Evolutionary conservation across 1,140 invertebrate species (phyloP).

Genomic region (Lordiphosa mommai): DNA sequence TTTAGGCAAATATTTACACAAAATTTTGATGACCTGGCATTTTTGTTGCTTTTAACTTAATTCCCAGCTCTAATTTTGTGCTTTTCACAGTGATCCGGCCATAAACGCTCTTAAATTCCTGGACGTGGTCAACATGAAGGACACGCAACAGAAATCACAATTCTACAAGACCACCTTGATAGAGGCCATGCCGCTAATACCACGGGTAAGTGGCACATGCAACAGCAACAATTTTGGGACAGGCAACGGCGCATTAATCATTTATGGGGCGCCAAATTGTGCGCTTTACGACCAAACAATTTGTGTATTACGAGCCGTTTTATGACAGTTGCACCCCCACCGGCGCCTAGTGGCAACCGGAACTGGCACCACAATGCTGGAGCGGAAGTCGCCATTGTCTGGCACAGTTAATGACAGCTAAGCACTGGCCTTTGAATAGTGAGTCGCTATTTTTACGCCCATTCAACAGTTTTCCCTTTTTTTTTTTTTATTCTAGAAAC

Average conservation of each 20-base stretch:
- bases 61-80: slow-evolving; percentile 57
- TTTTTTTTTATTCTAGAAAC: slow-evolving; percentile 86
- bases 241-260: slow-evolving; percentile 53
- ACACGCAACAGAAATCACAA: slow-evolving; percentile 91
- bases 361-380: not conserved
- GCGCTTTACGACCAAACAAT: slow-evolving; percentile 61
- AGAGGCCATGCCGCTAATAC: slow-evolving; percentile 92
- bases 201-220: slow-evolving; percentile 86
- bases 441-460: slow-evolving; percentile 8
- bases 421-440: slow-evolving; percentile 46
- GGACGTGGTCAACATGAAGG: slow-evolving; percentile 95
- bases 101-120: slow-evolving; percentile 94
- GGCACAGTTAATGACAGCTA: slow-evolving; percentile 37
- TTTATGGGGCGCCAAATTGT: slow-evolving; percentile 49
- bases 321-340: slow-evolving; percentile 46
- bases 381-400: slow-evolving; percentile 29
- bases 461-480: slow-evolving; percentile 16
- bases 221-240: not conserved
- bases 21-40: not conserved
- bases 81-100: slow-evolving; percentile 88
- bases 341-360: slow-evolving; percentile 7
- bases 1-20: not conserved
- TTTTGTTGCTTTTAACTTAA: slow-evolving; percentile 7
- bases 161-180: slow-evolving; percentile 93
- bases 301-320: slow-evolving; percentile 65